Base-by-base conservation (phyloP, 2,888 invertebrate genomes). In the Thera britannica region DNA sequence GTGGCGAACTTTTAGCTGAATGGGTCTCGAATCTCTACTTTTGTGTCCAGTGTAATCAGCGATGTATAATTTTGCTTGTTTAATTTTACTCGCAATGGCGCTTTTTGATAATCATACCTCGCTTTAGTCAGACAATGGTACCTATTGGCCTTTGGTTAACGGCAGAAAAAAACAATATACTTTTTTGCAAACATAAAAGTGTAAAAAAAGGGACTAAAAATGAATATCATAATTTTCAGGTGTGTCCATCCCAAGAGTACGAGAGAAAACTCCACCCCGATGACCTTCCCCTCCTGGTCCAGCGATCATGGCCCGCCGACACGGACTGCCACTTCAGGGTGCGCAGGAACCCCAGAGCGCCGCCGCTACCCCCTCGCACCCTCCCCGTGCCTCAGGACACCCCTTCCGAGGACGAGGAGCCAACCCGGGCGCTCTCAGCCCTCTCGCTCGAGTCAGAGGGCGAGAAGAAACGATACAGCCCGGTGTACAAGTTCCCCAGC, bases 241-340 rank as follows among this genome's bases (percentile, higher is more conserved):
- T 95, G 38, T 96, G 96, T 79, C 95, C 96, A 72, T 96, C 96
- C 6, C 97, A 97, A 87, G 97, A 97, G 87, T 97, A 97, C 89
- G 97, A 98, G 88, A 95, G 98, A 67, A 97, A 98, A 90, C 90
- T 98, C 49, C 97, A 98, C 87, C 97, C 97, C 0, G 97, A 98
- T 77, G 98, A 98, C 87, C 94, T 97, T 71, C 98, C 98, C 0
- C 93, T 98, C 36, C 95, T 96, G 77, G 97, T 98, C 46, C 98
- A 98, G 85, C 96, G 96, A 76, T 95, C 96, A 8, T 96, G 97
- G 96, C 95, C 95, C 67, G 89, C 95, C 6, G 95, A 95, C 84
- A 95, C 94, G 65, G 95, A 96, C 83, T 97, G 97, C 79, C 97
- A 98, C 89, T 97, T 98, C 90, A 94, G 98, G 54, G 96, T 98